Percentiles rank a stretch among this genome's conserved stretches.
These are phyloP conservation scores for Pheosia gnoma DNA, from an alignment of 2,888 invertebrate genomes.

Conservation along the genomic window DNA sequence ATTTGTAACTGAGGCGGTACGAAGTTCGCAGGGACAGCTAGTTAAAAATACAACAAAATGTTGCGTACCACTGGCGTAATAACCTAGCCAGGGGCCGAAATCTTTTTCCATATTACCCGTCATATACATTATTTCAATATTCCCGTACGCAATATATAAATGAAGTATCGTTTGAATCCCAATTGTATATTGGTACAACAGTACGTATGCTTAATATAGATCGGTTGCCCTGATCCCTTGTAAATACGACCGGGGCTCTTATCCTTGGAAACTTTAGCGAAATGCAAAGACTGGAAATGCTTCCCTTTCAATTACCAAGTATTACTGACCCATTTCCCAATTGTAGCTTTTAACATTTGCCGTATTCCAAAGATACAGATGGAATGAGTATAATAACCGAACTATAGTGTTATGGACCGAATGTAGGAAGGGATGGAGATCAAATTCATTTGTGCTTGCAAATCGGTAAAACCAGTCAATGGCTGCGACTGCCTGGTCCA, in stretches of 20 bases:
- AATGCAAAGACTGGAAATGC: conserved; percentile 39
- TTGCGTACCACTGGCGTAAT: neutral
- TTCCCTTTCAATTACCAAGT: conserved; percentile 53
- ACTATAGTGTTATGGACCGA: no score
- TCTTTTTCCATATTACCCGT: conserved; percentile 10
- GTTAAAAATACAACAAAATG: neutral
- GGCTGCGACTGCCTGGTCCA: neutral
- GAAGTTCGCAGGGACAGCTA: neutral
- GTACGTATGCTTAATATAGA: conserved; percentile 28
- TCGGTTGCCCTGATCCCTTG: conserved; percentile 26
- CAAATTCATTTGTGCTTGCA: neutral
- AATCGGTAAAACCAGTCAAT: neutral
- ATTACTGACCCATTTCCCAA: conserved; percentile 39
- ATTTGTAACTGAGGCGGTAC: no score
- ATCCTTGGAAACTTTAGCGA: conserved; percentile 44
- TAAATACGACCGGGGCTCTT: conserved; percentile 37
- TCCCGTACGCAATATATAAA: neutral
- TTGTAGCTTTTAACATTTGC: conserved; percentile 41
- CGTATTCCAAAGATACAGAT: conserved; percentile 25
- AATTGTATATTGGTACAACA: conserved; percentile 6
- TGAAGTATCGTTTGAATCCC: neutral
- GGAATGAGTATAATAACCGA: neutral
- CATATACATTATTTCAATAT: conserved; percentile 20
- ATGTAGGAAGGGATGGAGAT: neutral
- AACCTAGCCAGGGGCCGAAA: neutral